Base-by-base conservation (phyloP, 2,797 vertebrate genomes). In the Leptatherina wallacei region DNA sequence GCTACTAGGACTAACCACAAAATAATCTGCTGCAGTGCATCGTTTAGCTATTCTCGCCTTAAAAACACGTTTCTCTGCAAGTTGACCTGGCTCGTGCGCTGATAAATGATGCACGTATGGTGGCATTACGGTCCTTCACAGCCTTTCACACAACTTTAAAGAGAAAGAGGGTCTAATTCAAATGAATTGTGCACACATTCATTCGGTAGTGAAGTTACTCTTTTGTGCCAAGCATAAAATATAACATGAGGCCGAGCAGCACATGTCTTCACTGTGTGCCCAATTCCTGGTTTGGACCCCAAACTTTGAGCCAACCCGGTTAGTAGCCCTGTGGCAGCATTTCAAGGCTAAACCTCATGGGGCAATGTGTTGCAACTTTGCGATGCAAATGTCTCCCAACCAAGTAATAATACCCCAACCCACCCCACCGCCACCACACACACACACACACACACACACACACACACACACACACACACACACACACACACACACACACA, bases 341-440 rank as follows among this genome's bases (percentile, higher is more conserved):
- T 55, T 63, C 75, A 52, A 30, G 57, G 58, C 73, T 80, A 62
- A 76, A 79, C 49, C 12, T 62, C 22, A 36, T 36, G 42, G 20
- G 68, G 47, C 61, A 77, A 75, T 42, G 73, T 58, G 69, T 66
- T 80, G 80, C 75, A 85, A 87, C 80, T 91, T 87, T 47, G 3
- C 60, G 18, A 24, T 16, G 22, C n/a, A 1, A 20, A 47, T 6
- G 42, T 47, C 42, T 20, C 42, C 18, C 42, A 47, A n/a, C 6
- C 18, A 47, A 47, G 42, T 47, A 47, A 47, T 1, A 32, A 24
- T 27, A 30, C 1, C 8, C 14, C 13, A 5, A 8, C 13, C 14
- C 9, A 27, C 24, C 24, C 24, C 24, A 27, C 24, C 24, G 24
- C 24, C 24, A 2, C 24, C 24, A 27, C 24, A 29, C 49, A 16